Evolutionary conservation across 2,113 vertebrate species (phyloP).

Genomic region (Percina caprodes): DNA sequence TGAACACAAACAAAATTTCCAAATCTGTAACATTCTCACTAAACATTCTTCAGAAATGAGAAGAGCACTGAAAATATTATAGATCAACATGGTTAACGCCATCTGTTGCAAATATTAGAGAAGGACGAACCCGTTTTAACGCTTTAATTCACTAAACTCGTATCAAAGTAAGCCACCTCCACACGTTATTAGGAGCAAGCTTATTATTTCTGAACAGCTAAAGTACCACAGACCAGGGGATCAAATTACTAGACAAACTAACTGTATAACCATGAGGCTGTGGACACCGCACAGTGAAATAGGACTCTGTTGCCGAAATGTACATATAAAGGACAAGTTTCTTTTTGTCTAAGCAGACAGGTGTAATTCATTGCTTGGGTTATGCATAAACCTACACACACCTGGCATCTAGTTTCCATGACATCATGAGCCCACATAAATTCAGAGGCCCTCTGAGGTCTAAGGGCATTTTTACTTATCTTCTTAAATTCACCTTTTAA

Average conservation of each 20-base stretch:
- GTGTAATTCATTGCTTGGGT: conserved; percentile 8
- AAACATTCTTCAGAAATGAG: background rate
- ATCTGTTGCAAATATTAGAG: background rate
- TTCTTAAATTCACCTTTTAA: too few species aligned
- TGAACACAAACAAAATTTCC: background rate
- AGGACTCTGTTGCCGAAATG: conserved; percentile 10
- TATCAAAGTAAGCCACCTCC: background rate
- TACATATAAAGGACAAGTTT: conserved; percentile 33
- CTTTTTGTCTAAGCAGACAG: conserved; percentile 23
- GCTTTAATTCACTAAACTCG: background rate
- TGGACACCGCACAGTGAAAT: background rate
- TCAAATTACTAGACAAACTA: conserved; percentile 16
- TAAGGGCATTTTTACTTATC: too few species aligned
- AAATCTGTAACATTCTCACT: background rate
- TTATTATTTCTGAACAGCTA: conserved; percentile 1
- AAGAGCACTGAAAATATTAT: background rate
- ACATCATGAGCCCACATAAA: conserved; percentile 24
- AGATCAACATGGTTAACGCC: conserved; percentile 5
- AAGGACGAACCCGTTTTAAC: background rate
- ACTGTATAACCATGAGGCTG: conserved; percentile 31
- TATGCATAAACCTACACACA: conserved; percentile 26
- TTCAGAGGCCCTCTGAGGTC: background rate
- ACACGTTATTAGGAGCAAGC: background rate
- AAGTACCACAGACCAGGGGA: background rate
- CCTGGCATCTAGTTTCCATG: conserved; percentile 38